Percentiles rank a stretch among this genome's conserved stretches.
These are phyloP conservation scores for Brachypalpus laphriformis DNA, from an alignment of 2,888 invertebrate genomes.

Conservation along the genomic window DNA sequence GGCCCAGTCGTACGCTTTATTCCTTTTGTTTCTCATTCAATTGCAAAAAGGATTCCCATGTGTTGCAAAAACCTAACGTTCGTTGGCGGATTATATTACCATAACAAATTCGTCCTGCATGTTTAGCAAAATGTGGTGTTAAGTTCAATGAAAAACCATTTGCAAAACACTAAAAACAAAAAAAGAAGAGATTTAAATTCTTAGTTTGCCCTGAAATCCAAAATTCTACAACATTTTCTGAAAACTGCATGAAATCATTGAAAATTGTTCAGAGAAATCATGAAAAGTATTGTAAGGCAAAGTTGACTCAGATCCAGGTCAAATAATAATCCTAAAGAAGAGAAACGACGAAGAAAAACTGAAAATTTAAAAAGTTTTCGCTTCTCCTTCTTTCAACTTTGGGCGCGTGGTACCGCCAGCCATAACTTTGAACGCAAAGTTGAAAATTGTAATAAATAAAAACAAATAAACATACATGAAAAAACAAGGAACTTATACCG, in stretches of 20 bases:
- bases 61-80: not conserved
- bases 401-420: constrained; percentile 11
- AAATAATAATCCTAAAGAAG: constrained; percentile 3
- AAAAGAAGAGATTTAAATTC: not conserved
- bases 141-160: not conserved
- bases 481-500: constrained; percentile 9
- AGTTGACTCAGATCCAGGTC: constrained; percentile 8
- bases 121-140: not conserved
- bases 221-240: constrained; percentile 18
- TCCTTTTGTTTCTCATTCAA: not conserved
- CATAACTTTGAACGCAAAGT: constrained; percentile 48
- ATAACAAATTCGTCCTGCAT: not conserved
- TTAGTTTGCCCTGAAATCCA: not conserved
- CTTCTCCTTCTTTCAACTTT: constrained; percentile 12
- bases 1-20: not conserved
- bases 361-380: constrained; percentile 45
- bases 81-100: not conserved
- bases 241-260: constrained; percentile 50
- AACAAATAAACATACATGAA: not conserved
- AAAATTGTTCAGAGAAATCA: constrained; percentile 19
- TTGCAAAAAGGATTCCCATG: not conserved
- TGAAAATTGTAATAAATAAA: constrained; percentile 52
- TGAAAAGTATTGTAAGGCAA: not conserved
- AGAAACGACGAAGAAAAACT: constrained; percentile 18
- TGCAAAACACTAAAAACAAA: not conserved